phyloP scores from a whole-genome alignment of 2,888 invertebrate species.

The Nemotelus pantherinus region DNA sequence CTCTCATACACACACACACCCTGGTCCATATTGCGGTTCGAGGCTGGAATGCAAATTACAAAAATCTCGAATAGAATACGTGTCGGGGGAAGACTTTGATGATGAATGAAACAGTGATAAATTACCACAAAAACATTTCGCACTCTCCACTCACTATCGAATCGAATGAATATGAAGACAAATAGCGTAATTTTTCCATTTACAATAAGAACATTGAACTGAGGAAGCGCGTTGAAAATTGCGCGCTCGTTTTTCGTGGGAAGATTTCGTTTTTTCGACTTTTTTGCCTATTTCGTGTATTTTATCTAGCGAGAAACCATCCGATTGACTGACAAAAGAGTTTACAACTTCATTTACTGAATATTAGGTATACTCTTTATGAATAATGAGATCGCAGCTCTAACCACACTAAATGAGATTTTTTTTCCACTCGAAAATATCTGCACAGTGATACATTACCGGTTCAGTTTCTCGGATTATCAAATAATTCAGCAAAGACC shows the following conservation, averaged over 20 bases:
- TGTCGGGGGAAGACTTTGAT: background rate
- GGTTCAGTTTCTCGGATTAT: constrained; percentile 18
- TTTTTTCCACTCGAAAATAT: constrained; percentile 11
- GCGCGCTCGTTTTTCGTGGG: constrained; percentile 38
- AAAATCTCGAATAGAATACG: background rate
- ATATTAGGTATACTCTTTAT: constrained; percentile 24
- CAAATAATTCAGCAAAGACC: constrained; percentile 9
- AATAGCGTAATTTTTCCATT: constrained; percentile 42
- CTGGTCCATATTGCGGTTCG: no score
- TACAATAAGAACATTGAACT: constrained; percentile 42
- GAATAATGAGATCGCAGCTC: constrained; percentile 36
- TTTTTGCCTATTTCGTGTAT: constrained; percentile 9
- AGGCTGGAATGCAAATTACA: constrained; percentile 35
- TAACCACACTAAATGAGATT: constrained; percentile 40
- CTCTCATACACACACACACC: no score
- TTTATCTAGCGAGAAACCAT: constrained; percentile 1
- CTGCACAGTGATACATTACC: constrained; percentile 35
- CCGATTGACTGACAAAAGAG: constrained; percentile 27
- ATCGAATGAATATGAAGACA: constrained; percentile 10
- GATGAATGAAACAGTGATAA: constrained; percentile 41
- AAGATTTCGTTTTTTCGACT: constrained; percentile 28
- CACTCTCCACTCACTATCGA: constrained; percentile 27
- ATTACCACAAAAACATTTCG: constrained; percentile 34
- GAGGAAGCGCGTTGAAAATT: constrained; percentile 29
- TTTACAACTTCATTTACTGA: constrained; percentile 42